Conservation (phyloP, 2,113 vertebrate genomes). For the Polyodon spathula region DNA sequence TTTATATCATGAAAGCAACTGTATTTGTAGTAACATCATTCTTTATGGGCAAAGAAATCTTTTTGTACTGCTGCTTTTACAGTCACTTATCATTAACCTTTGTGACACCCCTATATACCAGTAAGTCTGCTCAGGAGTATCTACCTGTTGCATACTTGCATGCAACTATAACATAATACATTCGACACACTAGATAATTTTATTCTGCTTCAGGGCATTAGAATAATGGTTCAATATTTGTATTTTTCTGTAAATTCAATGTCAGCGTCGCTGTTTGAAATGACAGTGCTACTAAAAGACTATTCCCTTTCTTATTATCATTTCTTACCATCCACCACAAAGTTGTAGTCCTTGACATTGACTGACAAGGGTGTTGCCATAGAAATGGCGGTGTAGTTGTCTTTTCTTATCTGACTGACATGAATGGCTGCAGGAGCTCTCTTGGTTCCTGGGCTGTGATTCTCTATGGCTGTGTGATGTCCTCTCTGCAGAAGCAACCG, state of each 20-base stretch:
- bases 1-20: no score
- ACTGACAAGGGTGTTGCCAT: constrained; percentile 70
- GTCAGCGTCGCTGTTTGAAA: no score
- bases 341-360: constrained; percentile 61
- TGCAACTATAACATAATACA: no score
- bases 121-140: no score
- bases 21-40: no score
- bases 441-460: constrained; percentile 31
- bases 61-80: constrained; percentile 27
- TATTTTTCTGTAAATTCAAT: no score
- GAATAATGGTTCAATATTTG: no score
- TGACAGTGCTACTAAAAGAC: constrained; percentile 6
- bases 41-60: background rate
- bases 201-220: no score
- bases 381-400: constrained; percentile 48
- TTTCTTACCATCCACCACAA: constrained; percentile 74
- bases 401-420: constrained; percentile 40
- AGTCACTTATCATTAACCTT: constrained; percentile 25
- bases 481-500: constrained; percentile 70
- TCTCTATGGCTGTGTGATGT: constrained; percentile 39
- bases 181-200: no score
- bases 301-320: constrained; percentile 26
- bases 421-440: constrained; percentile 35
- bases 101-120: no score
- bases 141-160: no score